These are phyloP conservation scores for Trinorchestia longiramus DNA, from an alignment of 1,140 invertebrate genomes.

Conservation along the genomic window DNA sequence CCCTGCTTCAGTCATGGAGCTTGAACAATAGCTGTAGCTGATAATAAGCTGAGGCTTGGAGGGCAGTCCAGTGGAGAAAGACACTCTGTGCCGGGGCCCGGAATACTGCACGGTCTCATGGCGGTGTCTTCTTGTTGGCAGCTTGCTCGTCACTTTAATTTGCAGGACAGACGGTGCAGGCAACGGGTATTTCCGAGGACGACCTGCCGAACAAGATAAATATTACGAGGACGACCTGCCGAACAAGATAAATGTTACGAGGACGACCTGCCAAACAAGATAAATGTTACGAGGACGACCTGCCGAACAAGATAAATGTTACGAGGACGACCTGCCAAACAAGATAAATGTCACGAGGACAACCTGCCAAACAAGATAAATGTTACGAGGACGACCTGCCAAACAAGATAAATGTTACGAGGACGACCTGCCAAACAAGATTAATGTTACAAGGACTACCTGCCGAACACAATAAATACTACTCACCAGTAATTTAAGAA, in stretches of 20 bases:
- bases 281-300: too few species aligned
- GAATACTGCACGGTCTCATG: neutral
- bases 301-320: too few species aligned
- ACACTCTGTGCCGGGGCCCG: neutral
- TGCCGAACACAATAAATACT: too few species aligned
- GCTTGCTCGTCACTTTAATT: neutral
- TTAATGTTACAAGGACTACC: too few species aligned
- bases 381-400: too few species aligned
- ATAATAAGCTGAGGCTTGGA: neutral
- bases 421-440: too few species aligned
- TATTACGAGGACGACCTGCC: too few species aligned
- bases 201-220: neutral
- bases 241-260: too few species aligned
- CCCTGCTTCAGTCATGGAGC: neutral
- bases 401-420: too few species aligned
- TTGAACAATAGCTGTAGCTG: neutral
- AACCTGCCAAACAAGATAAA: too few species aligned
- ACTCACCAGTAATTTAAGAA: too few species aligned
- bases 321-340: neutral
- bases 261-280: too few species aligned
- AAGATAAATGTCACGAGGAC: neutral
- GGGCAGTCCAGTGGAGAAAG: constrained; percentile 6
- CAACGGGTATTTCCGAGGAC: neutral
- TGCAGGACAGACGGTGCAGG: neutral
- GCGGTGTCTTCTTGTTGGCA: neutral